Conservation (phyloP, 2,888 invertebrate species). For the Oscheius myriophilus region DNA sequence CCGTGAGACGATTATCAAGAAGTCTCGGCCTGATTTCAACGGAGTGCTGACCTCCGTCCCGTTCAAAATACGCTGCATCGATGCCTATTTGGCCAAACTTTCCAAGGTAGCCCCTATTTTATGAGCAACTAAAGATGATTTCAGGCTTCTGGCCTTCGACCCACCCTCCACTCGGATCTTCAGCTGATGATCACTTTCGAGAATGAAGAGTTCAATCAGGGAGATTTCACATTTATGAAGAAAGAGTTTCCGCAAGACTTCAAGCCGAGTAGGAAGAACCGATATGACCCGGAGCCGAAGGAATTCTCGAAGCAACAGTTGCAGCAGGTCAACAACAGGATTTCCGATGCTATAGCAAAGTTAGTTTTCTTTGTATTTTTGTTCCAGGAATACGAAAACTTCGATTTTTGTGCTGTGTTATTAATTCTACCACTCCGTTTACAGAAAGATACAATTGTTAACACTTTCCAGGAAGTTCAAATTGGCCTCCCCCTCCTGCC, state of each 20-base stretch:
- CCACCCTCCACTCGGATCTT: slow-evolving; percentile 64
- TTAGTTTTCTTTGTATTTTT: slow-evolving; percentile 16
- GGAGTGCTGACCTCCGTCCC: slow-evolving; percentile 55
- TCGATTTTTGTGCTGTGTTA: no score
- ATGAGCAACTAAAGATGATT: background rate
- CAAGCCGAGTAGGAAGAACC: slow-evolving; percentile 20
- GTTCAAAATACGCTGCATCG: slow-evolving; percentile 56
- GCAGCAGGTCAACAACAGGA: slow-evolving; percentile 38
- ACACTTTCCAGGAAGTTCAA: slow-evolving; percentile 42
- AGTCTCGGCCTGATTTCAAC: slow-evolving; percentile 48
- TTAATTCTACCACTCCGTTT: no score
- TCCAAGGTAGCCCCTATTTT: slow-evolving; percentile 32
- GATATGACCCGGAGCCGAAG: slow-evolving; percentile 2
- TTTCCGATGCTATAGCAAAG: slow-evolving; percentile 35
- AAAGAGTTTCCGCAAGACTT: slow-evolving; percentile 56
- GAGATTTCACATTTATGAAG: slow-evolving; percentile 56
- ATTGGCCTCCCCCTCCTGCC: slow-evolving; percentile 50
- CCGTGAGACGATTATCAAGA: slow-evolving; percentile 41
- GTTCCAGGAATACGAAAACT: no score
- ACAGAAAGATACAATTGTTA: no score
- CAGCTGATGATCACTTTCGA: slow-evolving; percentile 63
- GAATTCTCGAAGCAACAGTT: slow-evolving; percentile 46
- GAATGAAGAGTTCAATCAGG: slow-evolving; percentile 60
- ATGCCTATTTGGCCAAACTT: slow-evolving; percentile 49
- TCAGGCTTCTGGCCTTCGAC: slow-evolving; percentile 61